Base-by-base conservation (phyloP, 2,797 vertebrate genomes). In the Halcyon leucocephala region DNA sequence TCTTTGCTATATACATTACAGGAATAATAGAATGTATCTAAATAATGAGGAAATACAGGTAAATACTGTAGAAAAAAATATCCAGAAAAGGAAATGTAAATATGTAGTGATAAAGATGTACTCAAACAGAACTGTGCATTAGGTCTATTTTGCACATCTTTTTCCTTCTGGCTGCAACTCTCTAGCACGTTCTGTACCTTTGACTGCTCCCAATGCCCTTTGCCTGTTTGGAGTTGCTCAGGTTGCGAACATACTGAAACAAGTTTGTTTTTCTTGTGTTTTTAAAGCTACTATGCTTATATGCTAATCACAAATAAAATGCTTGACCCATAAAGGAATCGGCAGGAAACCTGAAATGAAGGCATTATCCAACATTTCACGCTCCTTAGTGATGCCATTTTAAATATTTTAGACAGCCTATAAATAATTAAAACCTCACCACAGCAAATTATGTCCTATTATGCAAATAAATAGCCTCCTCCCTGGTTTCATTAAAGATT, bases 381-480 rank as follows among this genome's bases (percentile, higher is more conserved):
- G 96, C 97, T 97, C 95, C 92, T 98, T 98, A 98, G 97, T 97
- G 97, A 98, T 98, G 98, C 97, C 97, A 97, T 98, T 98, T 98
- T 98, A 98, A 98, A 98, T 98, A 98, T 98, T 98, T 98, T 95
- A 98, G 97, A 96, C 96, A 96, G 96, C 67, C 97, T 98, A 98
- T 98, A 98, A 98, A 98, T 98, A 98, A 98, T 98, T 98, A 98
- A 98, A 98, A 97, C 92, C 83, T 97, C 97, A 98, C 98, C 97
- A 98, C 97, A 98, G 97, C 97, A 98, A 98, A 98, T 98, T 98
- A 98, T 98, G 97, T 98, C 97, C 97, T 98, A 98, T 98, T 98
- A 98, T 98, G 98, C 98, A 98, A 98, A 98, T 98, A 98, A 98
- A 98, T 98, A 98, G 97, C 98, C 97, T 98, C 98, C 98, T 98